Evolutionary conservation across 1,140 invertebrate genomes (phyloP).

Genomic region (Heterodera schachtii): DNA sequence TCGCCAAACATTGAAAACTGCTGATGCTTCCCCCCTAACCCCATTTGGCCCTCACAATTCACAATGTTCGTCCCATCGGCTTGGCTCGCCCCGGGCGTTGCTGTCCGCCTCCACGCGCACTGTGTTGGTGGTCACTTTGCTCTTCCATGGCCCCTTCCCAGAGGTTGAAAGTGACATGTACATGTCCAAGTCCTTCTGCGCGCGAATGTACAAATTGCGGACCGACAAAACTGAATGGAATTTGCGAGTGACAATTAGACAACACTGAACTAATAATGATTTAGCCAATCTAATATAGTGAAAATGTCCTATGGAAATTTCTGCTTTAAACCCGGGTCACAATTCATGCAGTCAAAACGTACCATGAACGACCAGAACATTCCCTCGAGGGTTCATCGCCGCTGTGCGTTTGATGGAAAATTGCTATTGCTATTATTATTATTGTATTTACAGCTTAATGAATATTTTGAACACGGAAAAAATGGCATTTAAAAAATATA

Average conservation of each 20-base stretch:
- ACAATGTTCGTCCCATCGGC: constrained; percentile 53
- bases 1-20: not conserved
- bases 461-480: not conserved
- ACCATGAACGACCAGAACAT: constrained; percentile 36
- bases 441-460: not conserved
- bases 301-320: too few relatives aligned
- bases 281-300: too few relatives aligned
- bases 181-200: constrained; percentile 41
- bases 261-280: too few relatives aligned
- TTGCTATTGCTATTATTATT: not conserved
- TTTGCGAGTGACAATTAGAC: too few relatives aligned
- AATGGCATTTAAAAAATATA: too few relatives aligned
- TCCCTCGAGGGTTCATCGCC: constrained; percentile 16
- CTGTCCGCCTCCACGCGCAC: constrained; percentile 6
- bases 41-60: constrained; percentile 50
- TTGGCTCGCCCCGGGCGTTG: constrained; percentile 1
- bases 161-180: constrained; percentile 42
- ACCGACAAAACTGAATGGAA: constrained; percentile 30
- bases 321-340: too few relatives aligned
- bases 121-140: constrained; percentile 48
- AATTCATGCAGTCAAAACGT: not conserved
- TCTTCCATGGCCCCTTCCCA: constrained; percentile 50
- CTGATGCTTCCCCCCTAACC: too few relatives aligned
- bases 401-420: not conserved
- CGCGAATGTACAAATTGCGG: constrained; percentile 36